Evolutionary conservation across 2,888 invertebrate genomes (phyloP).

Genomic region (Dolomedes plantarius): DNA sequence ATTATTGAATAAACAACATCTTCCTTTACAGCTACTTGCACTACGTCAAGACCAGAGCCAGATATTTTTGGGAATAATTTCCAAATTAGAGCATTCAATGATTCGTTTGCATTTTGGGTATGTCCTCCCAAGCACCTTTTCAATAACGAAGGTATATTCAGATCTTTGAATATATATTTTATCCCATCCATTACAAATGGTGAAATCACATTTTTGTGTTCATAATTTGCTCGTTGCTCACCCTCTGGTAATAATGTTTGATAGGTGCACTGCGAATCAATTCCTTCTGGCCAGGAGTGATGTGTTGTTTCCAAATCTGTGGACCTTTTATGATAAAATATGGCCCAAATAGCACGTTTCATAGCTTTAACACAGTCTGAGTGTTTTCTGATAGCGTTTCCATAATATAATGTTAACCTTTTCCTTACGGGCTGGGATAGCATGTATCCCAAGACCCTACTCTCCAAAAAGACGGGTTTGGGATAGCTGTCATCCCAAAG

Average conservation of each 20-base stretch:
- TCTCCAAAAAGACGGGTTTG: too few species aligned
- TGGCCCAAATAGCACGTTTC: too few species aligned
- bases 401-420: too few species aligned
- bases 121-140: constrained; percentile 20
- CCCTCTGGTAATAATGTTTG: neutral
- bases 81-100: constrained; percentile 7
- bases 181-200: constrained; percentile 19
- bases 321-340: constrained; percentile 14
- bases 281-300: constrained; percentile 9
- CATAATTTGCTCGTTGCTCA: neutral
- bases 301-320: neutral
- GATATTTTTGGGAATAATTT: too few species aligned
- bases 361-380: too few species aligned
- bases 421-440: too few species aligned
- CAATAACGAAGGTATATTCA: neutral
- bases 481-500: too few species aligned
- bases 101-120: constrained; percentile 33
- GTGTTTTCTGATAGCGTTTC: too few species aligned
- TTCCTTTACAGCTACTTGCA: neutral
- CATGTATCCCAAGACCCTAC: too few species aligned
- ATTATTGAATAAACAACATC: constrained; percentile 10
- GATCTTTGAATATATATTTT: neutral
- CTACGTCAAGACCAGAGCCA: too few species aligned
- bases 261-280: constrained; percentile 7
- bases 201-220: too few species aligned